These are phyloP conservation scores for Threskiornis aethiopicus DNA, from an alignment of 2,797 vertebrate species.

Conservation along the genomic window DNA sequence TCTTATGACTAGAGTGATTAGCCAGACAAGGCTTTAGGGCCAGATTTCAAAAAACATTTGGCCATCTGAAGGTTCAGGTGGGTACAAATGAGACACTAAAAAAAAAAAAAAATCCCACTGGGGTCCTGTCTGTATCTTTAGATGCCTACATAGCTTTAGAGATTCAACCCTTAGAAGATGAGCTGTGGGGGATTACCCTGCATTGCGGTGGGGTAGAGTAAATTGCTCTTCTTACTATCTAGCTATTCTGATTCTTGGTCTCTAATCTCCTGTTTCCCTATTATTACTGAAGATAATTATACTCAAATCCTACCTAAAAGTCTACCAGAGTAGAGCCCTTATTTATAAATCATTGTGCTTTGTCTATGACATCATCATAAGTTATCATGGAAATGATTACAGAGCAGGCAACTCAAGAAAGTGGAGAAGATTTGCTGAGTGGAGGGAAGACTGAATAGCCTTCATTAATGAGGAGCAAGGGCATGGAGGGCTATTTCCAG, in stretches of 20 bases:
- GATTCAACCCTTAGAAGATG: background rate
- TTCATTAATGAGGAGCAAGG: background rate
- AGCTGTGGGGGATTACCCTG: background rate
- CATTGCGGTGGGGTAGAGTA: background rate
- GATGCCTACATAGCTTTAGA: background rate
- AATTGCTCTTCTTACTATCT: background rate
- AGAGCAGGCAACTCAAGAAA: background rate
- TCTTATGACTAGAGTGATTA: background rate
- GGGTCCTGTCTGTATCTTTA: background rate
- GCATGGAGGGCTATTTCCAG: background rate
- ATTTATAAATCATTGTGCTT: background rate
- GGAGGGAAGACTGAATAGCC: background rate
- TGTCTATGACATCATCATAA: background rate
- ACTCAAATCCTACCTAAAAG: background rate
- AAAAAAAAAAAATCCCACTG: background rate
- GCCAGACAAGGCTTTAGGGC: background rate
- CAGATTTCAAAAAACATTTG: background rate
- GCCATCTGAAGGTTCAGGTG: background rate
- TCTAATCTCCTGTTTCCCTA: slow-evolving; percentile 7
- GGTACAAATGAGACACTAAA: background rate
- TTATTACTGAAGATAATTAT: background rate
- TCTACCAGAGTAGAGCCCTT: background rate
- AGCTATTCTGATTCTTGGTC: background rate
- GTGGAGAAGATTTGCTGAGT: background rate
- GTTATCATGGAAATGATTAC: slow-evolving; percentile 11